Evolutionary conservation across 2,888 invertebrate genomes (phyloP).

Genomic region (Epinotia brunnichana): DNA sequence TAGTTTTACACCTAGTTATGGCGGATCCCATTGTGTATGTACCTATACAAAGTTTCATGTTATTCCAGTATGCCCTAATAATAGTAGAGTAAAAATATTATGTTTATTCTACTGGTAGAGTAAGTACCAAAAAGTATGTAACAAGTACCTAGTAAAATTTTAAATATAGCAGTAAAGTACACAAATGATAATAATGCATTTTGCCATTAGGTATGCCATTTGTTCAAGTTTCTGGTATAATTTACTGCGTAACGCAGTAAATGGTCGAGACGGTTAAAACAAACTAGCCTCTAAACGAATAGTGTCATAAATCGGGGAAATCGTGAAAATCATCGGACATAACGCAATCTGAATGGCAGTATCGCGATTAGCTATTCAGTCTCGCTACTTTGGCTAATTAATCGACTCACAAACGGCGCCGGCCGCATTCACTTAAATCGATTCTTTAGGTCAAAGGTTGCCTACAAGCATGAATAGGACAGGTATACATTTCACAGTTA

Average conservation of each 20-base stretch:
- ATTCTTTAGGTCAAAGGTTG: constrained; percentile 81
- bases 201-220: background rate
- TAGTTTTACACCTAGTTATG: no score
- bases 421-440: constrained; percentile 77
- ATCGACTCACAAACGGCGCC: constrained; percentile 67
- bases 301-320: constrained; percentile 38
- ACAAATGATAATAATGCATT: no score
- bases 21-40: no score
- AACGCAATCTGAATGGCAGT: constrained; percentile 49
- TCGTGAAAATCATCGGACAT: constrained; percentile 41
- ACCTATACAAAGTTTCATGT: no score
- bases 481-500: constrained; percentile 67
- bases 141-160: no score
- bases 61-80: no score
- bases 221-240: background rate
- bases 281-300: constrained; percentile 39
- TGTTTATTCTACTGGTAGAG: no score
- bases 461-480: constrained; percentile 72
- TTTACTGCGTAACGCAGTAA: constrained; percentile 16
- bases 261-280: constrained; percentile 30
- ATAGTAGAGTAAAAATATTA: no score
- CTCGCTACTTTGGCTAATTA: constrained; percentile 68
- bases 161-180: no score
- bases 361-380: constrained; percentile 54
- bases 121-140: no score